Evolutionary conservation across 2,888 invertebrate genomes (phyloP), one percentile per base, ranked within the genome.

Genomic region (Seira ritae): DNA sequence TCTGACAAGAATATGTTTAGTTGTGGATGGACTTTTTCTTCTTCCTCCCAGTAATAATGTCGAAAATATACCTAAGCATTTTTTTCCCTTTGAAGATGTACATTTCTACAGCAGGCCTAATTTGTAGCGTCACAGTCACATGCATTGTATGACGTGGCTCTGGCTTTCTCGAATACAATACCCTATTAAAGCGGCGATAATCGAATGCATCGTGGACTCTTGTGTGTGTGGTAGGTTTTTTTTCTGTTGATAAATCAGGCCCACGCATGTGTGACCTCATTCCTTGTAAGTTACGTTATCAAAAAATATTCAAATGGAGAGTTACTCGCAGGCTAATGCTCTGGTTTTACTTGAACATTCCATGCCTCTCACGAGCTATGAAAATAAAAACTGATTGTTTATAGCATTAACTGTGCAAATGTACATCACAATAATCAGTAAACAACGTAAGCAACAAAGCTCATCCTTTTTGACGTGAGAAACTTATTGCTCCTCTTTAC

Each of bases 251-350:
- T 79, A 67, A 72, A 72, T 81, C 75, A 76, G 76, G 65, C 76
- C 76, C 76, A 81, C 81, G 80, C 84, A 80, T 80, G 66, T 84
- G 77, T 84, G 84, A 84, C 84, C 84, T 77, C 76, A 84, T 80
- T 84, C 42, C 62, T 24, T 62, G 69, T 72, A 55, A 17, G 60
- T 68, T 31, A 66, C 10, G 71, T 71, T 22, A 20, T 71, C 23
- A 50, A 20, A 31, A 71, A 66, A 17, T 66, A 20, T 23, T 24
- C 66, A 72, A 66, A 67, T 60, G 71, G 12, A 55, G 55, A 8
- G 15, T n/a, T 55, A 55, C 17, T 55, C 31, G 8, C 8, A 4
- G 31, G 31, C 31, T 31, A 8, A 3, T 55, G 55, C 6, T 55
- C 55, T 55, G 55, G 55, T 55, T 55, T 22, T 65, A 31, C 50